Percentiles rank a stretch among this genome's conserved stretches.
These are phyloP conservation scores for Bradypodion ventrale DNA, from an alignment of 2,797 vertebrate genomes.

Conservation along the genomic window DNA sequence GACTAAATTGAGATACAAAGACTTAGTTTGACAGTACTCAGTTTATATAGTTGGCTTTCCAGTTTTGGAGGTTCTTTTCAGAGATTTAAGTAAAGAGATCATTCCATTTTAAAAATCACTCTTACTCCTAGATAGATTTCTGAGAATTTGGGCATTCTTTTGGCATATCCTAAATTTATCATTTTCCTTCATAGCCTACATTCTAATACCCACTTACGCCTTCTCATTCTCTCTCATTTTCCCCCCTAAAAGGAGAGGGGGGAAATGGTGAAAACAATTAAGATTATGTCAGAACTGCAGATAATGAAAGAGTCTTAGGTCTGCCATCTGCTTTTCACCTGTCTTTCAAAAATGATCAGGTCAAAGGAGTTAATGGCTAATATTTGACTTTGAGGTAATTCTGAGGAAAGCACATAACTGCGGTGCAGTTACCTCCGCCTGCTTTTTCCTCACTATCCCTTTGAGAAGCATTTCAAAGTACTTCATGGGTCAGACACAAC, in stretches of 20 bases:
- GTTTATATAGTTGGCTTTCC: not conserved
- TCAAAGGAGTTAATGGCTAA: slow-evolving; percentile 71
- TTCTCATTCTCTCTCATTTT: not conserved
- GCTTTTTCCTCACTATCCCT: slow-evolving; percentile 19
- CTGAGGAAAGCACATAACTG: slow-evolving; percentile 35
- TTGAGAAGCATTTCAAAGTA: slow-evolving; percentile 34
- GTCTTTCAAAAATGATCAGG: slow-evolving; percentile 61
- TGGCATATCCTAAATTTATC: slow-evolving; percentile 50
- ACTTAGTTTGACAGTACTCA: not conserved
- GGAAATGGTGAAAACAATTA: slow-evolving; percentile 57
- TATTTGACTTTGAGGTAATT: slow-evolving; percentile 65
- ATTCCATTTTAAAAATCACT: slow-evolving; percentile 44
- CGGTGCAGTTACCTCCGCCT: slow-evolving; percentile 40
- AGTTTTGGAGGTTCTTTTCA: not conserved
- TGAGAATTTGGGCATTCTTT: slow-evolving; percentile 52
- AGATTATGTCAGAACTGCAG: slow-evolving; percentile 61
- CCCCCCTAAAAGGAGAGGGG: not conserved
- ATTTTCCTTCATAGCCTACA: slow-evolving; percentile 47
- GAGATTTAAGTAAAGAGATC: slow-evolving; percentile 35
- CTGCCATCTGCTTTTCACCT: slow-evolving; percentile 57
- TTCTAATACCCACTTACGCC: slow-evolving; percentile 47
- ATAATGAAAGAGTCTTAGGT: slow-evolving; percentile 58
- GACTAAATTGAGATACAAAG: slow-evolving; percentile 3
- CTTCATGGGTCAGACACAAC: slow-evolving; percentile 20
- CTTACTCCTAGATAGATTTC: slow-evolving; percentile 37